Base-by-base conservation (phyloP, 2,888 invertebrate species). In the Cylloceria caligata region DNA sequence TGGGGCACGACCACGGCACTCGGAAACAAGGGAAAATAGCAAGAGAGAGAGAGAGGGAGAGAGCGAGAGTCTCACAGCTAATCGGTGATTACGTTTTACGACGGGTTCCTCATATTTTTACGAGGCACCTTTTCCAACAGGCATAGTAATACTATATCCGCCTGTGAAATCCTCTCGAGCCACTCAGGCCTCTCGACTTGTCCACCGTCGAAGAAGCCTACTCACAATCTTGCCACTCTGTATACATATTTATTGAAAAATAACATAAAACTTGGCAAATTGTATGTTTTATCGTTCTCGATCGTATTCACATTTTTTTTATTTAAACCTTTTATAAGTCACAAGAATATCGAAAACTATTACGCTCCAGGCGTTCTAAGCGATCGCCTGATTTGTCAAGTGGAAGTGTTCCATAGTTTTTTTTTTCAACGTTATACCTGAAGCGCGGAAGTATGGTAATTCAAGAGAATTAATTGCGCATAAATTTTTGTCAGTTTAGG, bases 31-130 rank as follows among this genome's bases (percentile, higher is more conserved):
- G 55, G 69, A 55, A 39, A 55, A 60, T 16, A 47, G 39, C 27
- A 62, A 16, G 39, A 49, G 24, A 36, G 57, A 47, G 64, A 74
- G 81, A 81, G 83, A n/a, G n/a, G n/a, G 69, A 16, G 39, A 49
- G 24, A 36, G 57, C 49, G 64, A 74, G 81, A 81, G 83, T 86
- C 75, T 64, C 75, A 64, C 45, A 81, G 85, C 88, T 88, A 89
- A 89, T 89, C 89, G 88, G 76, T 86, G 88, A 88, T 88, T 88
- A 87, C 86, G 83, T 86, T 89, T 89, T 89, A 89, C 86, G 88
- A 84, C 72, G 75, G 79, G 85, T 86, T 84, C 75, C 86, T 87
- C 84, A 88, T 89, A 88, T 86, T 89, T 89, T 89, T 89, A 88
- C 86, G 88, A 89, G 83, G 74, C 82, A 78, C 82, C 76, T 88